phyloP scores from a whole-genome alignment of 2,113 vertebrate genomes.

The Cynoglossus semilaevis region DNA sequence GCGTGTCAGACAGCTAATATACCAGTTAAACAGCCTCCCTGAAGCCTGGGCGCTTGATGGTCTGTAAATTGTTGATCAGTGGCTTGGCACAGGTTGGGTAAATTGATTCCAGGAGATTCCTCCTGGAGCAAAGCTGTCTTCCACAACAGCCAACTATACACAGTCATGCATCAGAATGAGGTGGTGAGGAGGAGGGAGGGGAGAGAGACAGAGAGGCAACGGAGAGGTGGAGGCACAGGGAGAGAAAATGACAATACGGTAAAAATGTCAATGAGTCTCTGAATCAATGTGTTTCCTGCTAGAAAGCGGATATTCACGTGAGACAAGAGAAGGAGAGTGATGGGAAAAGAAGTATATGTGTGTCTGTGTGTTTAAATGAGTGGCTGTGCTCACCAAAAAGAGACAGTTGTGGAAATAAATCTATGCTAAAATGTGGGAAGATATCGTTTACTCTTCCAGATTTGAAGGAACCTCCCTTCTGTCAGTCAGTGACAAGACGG shows the following conservation, averaged over 20 bases:
- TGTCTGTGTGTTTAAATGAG: not conserved
- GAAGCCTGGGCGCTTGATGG: conserved; percentile 59
- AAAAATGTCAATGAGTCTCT: conserved; percentile 43
- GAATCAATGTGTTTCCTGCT: conserved; percentile 2
- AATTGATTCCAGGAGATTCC: conserved; percentile 70
- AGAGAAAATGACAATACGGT: conserved; percentile 15
- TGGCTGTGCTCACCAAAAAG: not conserved
- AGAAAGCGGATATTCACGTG: conserved; percentile 20
- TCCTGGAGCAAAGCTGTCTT: conserved; percentile 55
- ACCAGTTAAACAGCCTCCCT: conserved; percentile 63
- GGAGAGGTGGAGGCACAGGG: conserved; percentile 4
- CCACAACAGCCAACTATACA: conserved; percentile 66
- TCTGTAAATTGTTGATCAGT: conserved; percentile 73
- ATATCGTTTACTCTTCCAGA: not conserved
- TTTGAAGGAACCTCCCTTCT: not conserved
- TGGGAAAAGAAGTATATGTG: not conserved
- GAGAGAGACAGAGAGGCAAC: conserved; percentile 5
- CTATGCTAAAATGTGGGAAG: not conserved
- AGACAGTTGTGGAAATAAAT: conserved; percentile 1
- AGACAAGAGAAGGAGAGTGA: conserved; percentile 15
- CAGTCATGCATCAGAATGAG: conserved; percentile 65
- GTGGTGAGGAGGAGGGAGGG: conserved; percentile 12
- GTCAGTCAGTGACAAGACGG: too few relatives aligned
- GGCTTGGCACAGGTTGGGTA: conserved; percentile 58
- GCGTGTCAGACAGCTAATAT: conserved; percentile 63